A percentile compares a stretch with the other conserved stretches of the same genome.
Evolutionary conservation across 2,797 vertebrate genomes (phyloP).

Genomic region (Botia almorhae): DNA sequence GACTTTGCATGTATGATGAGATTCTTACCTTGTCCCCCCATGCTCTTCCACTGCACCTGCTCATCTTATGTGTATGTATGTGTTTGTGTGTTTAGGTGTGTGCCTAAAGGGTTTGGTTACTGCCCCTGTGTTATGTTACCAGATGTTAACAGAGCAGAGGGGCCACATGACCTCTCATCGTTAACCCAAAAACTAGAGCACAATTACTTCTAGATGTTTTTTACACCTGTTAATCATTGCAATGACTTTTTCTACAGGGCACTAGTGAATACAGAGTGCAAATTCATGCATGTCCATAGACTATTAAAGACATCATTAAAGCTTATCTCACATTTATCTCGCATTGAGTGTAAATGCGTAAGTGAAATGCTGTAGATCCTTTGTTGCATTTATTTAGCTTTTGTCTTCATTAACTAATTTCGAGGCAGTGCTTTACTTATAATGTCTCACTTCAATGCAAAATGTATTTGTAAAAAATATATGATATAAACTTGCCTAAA

Average conservation of each 20-base stretch:
- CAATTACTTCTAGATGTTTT: constrained; percentile 34
- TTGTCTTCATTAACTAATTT: neutral
- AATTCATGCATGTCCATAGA: neutral
- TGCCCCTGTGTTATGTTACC: constrained; percentile 7
- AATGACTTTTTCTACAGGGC: constrained; percentile 6
- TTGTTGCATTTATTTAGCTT: neutral
- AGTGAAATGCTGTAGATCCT: too few species aligned
- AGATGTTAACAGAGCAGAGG: constrained; percentile 50
- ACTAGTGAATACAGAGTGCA: neutral
- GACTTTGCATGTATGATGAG: constrained; percentile 29
- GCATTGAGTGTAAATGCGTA: neutral
- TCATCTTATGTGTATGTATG: constrained; percentile 8
- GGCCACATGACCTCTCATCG: constrained; percentile 42
- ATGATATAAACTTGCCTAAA: neutral
- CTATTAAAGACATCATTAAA: neutral
- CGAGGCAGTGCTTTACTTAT: neutral
- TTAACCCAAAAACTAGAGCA: constrained; percentile 31
- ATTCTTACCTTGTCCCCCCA: constrained; percentile 1
- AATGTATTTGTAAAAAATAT: neutral
- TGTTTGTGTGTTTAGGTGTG: constrained; percentile 47
- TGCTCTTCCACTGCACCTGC: neutral
- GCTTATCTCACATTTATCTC: neutral
- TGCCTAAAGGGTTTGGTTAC: constrained; percentile 22
- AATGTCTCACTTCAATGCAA: neutral
- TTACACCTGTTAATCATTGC: constrained; percentile 48